phyloP scores from a whole-genome alignment of 2,888 invertebrate genomes.

The Pantelozetes paolii region DNA sequence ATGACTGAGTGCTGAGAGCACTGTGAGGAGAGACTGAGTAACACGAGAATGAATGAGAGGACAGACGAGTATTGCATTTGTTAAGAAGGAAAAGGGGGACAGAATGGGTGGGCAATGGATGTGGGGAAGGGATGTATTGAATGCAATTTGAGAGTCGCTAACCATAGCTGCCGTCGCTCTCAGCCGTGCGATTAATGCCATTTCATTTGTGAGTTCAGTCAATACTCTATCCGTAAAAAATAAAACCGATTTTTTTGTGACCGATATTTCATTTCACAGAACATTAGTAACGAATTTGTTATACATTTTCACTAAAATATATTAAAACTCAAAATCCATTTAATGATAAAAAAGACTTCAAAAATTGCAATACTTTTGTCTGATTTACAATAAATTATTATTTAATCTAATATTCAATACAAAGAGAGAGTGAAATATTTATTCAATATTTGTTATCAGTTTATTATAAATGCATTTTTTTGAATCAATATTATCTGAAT shows the following conservation, averaged over 20 bases:
- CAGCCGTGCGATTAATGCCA: background rate
- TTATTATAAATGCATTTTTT: too few relatives aligned
- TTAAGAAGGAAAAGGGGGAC: background rate
- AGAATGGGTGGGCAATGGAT: background rate
- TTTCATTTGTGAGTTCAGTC: background rate
- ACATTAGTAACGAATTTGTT: constrained; percentile 5
- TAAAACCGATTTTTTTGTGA: too few relatives aligned
- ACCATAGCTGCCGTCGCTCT: background rate
- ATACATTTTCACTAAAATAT: background rate
- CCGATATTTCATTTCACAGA: background rate
- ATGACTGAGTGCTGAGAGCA: background rate
- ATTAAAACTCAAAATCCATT: too few relatives aligned
- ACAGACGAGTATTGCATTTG: constrained; percentile 13
- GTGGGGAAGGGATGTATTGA: too few relatives aligned
- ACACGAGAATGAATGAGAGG: background rate
- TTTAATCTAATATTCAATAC: too few relatives aligned
- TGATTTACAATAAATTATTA: too few relatives aligned
- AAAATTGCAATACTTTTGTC: too few relatives aligned
- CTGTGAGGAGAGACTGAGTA: background rate
- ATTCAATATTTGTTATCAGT: too few relatives aligned
- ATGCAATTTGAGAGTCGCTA: background rate
- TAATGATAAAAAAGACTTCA: too few relatives aligned
- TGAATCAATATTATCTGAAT: too few relatives aligned
- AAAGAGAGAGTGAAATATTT: too few relatives aligned
- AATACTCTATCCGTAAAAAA: background rate